A percentile compares a stretch with the other conserved stretches of the same genome.
phyloP scores from a whole-genome alignment of 2,888 invertebrate genomes.

The Teleogryllus oceanicus region DNA sequence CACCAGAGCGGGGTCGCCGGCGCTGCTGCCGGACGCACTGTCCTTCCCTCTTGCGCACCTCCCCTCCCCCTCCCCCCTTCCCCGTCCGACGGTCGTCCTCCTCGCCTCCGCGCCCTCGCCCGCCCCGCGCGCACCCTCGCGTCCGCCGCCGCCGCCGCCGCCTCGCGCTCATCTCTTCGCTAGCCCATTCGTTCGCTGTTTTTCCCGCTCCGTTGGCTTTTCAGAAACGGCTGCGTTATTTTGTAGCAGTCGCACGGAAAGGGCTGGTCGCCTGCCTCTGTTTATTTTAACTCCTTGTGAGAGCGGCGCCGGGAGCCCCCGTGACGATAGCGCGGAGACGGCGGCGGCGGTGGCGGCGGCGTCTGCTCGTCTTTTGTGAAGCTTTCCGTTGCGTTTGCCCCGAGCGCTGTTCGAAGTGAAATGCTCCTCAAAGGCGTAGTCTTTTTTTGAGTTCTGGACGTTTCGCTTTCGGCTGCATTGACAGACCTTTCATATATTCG shows the following conservation, averaged over 20 bases:
- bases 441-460: no score
- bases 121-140: neutral
- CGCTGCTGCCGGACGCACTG: neutral
- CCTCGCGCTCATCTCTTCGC: neutral
- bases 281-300: slow-evolving; percentile 11
- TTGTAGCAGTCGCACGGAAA: slow-evolving; percentile 5
- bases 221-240: slow-evolving; percentile 6
- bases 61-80: no score
- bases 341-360: neutral
- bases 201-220: slow-evolving; percentile 18
- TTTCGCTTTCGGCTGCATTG: no score
- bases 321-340: neutral
- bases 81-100: no score
- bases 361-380: neutral
- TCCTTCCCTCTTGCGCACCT: no score
- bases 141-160: neutral
- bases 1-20: neutral
- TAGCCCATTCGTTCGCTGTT: slow-evolving; percentile 2
- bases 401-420: neutral
- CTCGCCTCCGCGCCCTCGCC: neutral
- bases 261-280: neutral
- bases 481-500: no score
- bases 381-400: neutral
- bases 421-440: neutral
- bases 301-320: neutral